Conservation (phyloP, 1,140 invertebrate species). For the Musca domestica region DNA sequence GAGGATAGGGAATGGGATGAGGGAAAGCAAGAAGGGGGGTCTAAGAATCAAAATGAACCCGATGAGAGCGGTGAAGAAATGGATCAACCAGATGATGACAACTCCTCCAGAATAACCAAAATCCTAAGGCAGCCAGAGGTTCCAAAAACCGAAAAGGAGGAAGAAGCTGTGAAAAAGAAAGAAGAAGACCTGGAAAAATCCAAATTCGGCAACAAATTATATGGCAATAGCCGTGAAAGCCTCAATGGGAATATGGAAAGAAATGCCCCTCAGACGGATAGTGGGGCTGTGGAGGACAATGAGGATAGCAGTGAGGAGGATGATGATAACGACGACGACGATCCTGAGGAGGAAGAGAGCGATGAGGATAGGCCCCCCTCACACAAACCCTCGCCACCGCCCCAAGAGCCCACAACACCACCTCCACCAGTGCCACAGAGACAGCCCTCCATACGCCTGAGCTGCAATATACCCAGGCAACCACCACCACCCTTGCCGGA, state of each 20-base stretch:
- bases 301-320: background rate
- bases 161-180: background rate
- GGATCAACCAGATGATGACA: conserved; percentile 31
- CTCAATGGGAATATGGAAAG: conserved; percentile 30
- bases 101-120: conserved; percentile 38
- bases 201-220: no score
- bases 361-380: conserved; percentile 25
- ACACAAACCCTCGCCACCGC: conserved; percentile 42
- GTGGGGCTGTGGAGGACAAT: conserved; percentile 10
- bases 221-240: conserved; percentile 41
- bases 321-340: background rate
- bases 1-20: background rate
- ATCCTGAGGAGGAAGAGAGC: conserved; percentile 10
- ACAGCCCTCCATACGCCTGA: conserved; percentile 27
- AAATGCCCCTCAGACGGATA: background rate
- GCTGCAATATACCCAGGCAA: background rate
- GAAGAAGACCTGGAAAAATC: background rate
- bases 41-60: background rate
- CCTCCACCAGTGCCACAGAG: conserved; percentile 40
- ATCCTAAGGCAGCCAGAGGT: conserved; percentile 30
- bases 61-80: conserved; percentile 27
- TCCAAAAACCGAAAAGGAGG: background rate
- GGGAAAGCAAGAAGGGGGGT: background rate
- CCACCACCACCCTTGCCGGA: conserved; percentile 8
- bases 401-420: conserved; percentile 36